Evolutionary conservation across 2,888 invertebrate species (phyloP).

Genomic region (Lypha dubia): DNA sequence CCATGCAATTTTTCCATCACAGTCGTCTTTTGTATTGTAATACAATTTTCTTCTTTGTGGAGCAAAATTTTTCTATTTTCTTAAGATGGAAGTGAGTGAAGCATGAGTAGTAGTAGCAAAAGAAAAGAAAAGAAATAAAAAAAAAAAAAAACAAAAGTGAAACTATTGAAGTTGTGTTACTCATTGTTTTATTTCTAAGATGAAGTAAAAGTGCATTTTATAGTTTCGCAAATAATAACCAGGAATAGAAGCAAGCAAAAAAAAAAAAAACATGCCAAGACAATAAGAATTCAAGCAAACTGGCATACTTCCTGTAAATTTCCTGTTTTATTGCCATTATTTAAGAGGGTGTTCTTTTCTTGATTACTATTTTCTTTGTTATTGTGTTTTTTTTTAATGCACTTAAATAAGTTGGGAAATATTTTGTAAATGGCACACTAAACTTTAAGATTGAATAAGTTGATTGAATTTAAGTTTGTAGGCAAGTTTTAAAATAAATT

Average conservation of each 20-base stretch:
- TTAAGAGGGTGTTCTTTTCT: constrained; percentile 45
- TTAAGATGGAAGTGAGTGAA: constrained; percentile 40
- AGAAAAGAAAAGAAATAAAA: too few species aligned
- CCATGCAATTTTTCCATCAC: constrained; percentile 10
- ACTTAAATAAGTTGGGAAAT: constrained; percentile 13
- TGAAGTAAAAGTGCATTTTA: constrained; percentile 68
- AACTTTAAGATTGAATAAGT: constrained; percentile 14
- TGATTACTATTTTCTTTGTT: constrained; percentile 22
- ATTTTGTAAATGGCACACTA: background rate
- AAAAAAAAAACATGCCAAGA: constrained; percentile 7
- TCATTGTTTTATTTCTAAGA: constrained; percentile 47
- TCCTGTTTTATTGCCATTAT: constrained; percentile 57
- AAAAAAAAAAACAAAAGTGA: constrained; percentile 67
- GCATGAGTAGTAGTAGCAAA: background rate
- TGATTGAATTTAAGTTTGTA: background rate
- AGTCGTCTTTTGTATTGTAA: constrained; percentile 38
- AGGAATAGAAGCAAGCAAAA: constrained; percentile 25
- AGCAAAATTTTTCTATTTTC: constrained; percentile 8
- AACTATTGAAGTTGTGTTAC: constrained; percentile 54
- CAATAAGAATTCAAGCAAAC: constrained; percentile 66
- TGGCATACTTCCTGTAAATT: constrained; percentile 72
- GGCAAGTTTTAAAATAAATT: background rate
- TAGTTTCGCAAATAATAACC: constrained; percentile 61
- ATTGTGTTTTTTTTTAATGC: constrained; percentile 35
- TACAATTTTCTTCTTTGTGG: constrained; percentile 49